phyloP scores from a whole-genome alignment of 2,888 invertebrate genomes.

The Tenthredo amoena region DNA sequence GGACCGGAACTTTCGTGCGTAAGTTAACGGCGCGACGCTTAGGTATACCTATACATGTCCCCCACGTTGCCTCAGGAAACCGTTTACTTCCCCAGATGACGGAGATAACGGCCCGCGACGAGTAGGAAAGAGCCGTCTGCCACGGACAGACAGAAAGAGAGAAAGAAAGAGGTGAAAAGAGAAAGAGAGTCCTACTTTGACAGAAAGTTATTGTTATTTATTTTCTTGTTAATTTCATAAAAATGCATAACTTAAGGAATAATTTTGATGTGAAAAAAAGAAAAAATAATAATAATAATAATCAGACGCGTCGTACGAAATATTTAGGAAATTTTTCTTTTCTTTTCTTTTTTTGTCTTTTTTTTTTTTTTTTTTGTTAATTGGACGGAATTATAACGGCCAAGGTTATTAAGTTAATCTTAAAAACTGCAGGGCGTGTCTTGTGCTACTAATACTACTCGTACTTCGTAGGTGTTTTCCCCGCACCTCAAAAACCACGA shows the following conservation, averaged over 20 bases:
- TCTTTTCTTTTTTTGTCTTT: background rate
- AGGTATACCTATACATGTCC: background rate
- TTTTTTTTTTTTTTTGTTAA: background rate
- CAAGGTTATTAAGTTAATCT: background rate
- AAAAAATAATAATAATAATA: too few species aligned
- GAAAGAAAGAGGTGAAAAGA: background rate
- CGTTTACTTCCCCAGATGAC: constrained; percentile 66
- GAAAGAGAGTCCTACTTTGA: background rate
- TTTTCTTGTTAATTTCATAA: too few species aligned
- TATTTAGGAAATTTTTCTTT: too few species aligned
- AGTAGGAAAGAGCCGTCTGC: constrained; percentile 1
- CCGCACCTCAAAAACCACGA: constrained; percentile 47
- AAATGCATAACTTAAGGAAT: too few species aligned
- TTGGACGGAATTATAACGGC: background rate
- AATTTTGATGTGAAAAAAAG: too few species aligned
- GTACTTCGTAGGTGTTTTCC: constrained; percentile 31
- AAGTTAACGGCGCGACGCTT: constrained; percentile 41
- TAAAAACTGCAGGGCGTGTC: constrained; percentile 20
- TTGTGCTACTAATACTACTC: background rate
- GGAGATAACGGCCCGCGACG: constrained; percentile 57
- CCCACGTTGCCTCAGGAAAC: constrained; percentile 62
- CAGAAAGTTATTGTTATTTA: background rate
- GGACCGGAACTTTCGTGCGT: constrained; percentile 49
- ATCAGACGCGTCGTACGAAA: too few species aligned
- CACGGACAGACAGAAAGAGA: background rate